phyloP scores from a whole-genome alignment of 2,797 vertebrate genomes.

The Notolepis coatsorum region DNA sequence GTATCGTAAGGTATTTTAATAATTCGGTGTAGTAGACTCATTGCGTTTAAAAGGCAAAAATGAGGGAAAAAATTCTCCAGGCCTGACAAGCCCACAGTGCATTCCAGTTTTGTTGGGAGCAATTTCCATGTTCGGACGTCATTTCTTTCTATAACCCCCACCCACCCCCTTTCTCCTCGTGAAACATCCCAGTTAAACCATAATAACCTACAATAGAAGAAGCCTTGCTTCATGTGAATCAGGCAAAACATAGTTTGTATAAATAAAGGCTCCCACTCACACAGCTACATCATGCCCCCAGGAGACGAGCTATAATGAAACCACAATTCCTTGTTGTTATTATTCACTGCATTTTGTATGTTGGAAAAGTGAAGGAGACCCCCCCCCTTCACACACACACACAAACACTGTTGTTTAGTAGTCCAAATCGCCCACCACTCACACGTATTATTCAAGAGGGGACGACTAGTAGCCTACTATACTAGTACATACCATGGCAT shows the following conservation, averaged over 20 bases:
- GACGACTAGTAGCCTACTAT: constrained; percentile 18
- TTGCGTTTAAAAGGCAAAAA: constrained; percentile 21
- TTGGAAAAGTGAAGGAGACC: constrained; percentile 12
- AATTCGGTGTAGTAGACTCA: constrained; percentile 16
- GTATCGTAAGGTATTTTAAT: constrained; percentile 9
- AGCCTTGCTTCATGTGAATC: neutral
- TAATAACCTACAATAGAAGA: neutral
- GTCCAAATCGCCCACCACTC: constrained; percentile 1
- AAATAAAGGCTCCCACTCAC: constrained; percentile 36
- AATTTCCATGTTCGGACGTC: constrained; percentile 50
- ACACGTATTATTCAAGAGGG: constrained; percentile 7
- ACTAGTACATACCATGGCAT: constrained; percentile 81
- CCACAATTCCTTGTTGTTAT: constrained; percentile 59
- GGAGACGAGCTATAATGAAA: constrained; percentile 51
- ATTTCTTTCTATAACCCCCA: constrained; percentile 52
- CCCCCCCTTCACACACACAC: constrained; percentile 29
- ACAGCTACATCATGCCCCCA: constrained; percentile 20
- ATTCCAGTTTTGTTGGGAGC: constrained; percentile 68
- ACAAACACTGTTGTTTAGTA: neutral
- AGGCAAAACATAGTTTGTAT: constrained; percentile 28
- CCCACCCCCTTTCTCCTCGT: constrained; percentile 31
- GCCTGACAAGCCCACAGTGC: constrained; percentile 57
- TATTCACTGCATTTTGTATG: constrained; percentile 41
- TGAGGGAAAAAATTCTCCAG: constrained; percentile 31
- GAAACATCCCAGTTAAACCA: constrained; percentile 43